Percentiles rank a stretch among this genome's conserved stretches.
phyloP scores from a whole-genome alignment of 2,797 vertebrate genomes.

The Columba guinea region DNA sequence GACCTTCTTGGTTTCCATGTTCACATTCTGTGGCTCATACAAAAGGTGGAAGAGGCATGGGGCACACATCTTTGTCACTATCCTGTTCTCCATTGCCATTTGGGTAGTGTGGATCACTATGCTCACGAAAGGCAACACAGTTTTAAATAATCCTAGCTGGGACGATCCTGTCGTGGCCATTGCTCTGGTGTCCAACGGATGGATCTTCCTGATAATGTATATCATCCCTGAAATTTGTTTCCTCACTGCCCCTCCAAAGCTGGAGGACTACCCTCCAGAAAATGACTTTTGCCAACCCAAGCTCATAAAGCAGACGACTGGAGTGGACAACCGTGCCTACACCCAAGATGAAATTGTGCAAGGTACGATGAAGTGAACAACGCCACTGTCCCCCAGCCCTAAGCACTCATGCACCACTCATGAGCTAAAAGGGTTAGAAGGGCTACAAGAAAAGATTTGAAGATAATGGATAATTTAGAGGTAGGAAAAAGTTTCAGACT shows the following conservation, averaged over 20 bases:
- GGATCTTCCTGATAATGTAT: conserved; percentile 86
- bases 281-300: conserved; percentile 72
- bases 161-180: conserved; percentile 87
- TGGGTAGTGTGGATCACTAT: conserved; percentile 91
- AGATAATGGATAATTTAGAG: neutral
- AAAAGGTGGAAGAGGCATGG: conserved; percentile 80
- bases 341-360: conserved; percentile 74
- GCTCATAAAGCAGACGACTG: conserved; percentile 72
- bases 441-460: neutral
- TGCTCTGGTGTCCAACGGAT: conserved; percentile 87
- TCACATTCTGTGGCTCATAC: conserved; percentile 80
- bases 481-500: neutral
- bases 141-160: conserved; percentile 68
- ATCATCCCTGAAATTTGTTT: conserved; percentile 81
- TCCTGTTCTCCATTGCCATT: conserved; percentile 80
- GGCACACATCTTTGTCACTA: conserved; percentile 78
- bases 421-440: neutral
- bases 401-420: neutral
- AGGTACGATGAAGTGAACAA: conserved; percentile 58
- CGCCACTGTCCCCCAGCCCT: neutral
- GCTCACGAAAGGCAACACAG: conserved; percentile 72
- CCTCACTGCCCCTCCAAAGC: conserved; percentile 77
- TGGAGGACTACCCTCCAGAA: conserved; percentile 73
- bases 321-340: conserved; percentile 85
- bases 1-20: conserved; percentile 75